Evolutionary conservation across 1,140 invertebrate species (phyloP), one percentile per base, ranked within the genome.

Genomic region (Leucophenga varia): DNA sequence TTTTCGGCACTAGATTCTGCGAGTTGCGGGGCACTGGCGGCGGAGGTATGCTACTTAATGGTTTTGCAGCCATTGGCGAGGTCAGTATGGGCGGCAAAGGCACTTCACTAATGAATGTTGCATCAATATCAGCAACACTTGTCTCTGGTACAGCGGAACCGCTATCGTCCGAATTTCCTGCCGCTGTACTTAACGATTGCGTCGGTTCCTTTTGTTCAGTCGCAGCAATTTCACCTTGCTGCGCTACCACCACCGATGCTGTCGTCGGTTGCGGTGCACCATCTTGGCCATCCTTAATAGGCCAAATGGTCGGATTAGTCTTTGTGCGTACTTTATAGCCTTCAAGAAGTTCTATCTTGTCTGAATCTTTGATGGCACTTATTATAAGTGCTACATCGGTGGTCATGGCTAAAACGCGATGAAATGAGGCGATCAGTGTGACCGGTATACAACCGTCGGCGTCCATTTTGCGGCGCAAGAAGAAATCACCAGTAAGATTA

Each of bases 401-500:
- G 10, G 93, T 96, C 49, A 97, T 79, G 16, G 85, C 84, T 59
- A 93, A 86, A 40, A 99, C 88, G 55, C 97, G 84, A 77, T 95
- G 91, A 79, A 99, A 99, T 13, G 92, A 94, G 20, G 94, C 93
- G 39, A 99, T 95, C 32, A 98, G 78, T 48, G 87, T 87, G 16
- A 99, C 84, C 7, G 94, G 92, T 41, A 99, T 84, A 72, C 86
- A 98, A 41, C 97, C 97, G 64, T 97, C 85, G 12, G 84, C 65
- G 64, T 95, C 89, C 97, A 99, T 99, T 83, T 96, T 96, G 49
- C 93, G 84, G 43, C 97, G 84, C 55, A 99, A 80, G 79, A 96
- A 99, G 77, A 97, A 94, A 75, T 99, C 97, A 61, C 91, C 86
- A 57, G 90, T 84, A 40, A 99, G 80, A 80, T 99, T 99, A 61